These are phyloP conservation scores for Ennomos erosarius DNA, from an alignment of 2,888 invertebrate species.

Conservation along the genomic window DNA sequence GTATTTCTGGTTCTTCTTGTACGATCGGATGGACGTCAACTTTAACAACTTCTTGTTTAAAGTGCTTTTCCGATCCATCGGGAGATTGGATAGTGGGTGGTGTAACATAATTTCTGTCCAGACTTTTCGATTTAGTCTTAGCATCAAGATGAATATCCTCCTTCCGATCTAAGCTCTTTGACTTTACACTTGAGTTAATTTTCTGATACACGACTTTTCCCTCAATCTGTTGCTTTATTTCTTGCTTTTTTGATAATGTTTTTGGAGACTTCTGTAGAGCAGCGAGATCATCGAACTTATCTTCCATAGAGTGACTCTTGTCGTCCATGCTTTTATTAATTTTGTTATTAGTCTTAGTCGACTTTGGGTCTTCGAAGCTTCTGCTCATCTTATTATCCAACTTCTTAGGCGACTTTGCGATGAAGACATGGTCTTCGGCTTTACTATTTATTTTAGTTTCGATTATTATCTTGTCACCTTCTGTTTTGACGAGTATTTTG, in stretches of 20 bases:
- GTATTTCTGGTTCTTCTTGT: constrained; percentile 53
- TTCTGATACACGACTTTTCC: constrained; percentile 87
- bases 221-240: constrained; percentile 87
- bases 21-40: constrained; percentile 72
- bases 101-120: constrained; percentile 87
- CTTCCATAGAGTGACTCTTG: constrained; percentile 86
- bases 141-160: constrained; percentile 85
- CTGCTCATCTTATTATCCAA: constrained; percentile 87
- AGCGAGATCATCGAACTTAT: constrained; percentile 85
- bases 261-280: constrained; percentile 85
- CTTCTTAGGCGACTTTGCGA: constrained; percentile 90
- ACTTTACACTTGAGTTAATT: constrained; percentile 81
- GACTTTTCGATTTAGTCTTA: constrained; percentile 87
- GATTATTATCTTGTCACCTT: constrained; percentile 88
- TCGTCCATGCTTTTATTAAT: constrained; percentile 87
- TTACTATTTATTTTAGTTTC: constrained; percentile 91
- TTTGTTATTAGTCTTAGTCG: constrained; percentile 82
- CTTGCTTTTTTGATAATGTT: constrained; percentile 85
- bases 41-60: constrained; percentile 79
- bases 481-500: constrained; percentile 89
- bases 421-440: constrained; percentile 90
- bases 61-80: constrained; percentile 73
- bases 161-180: constrained; percentile 88
- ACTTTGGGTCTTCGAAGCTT: constrained; percentile 86
- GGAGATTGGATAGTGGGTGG: constrained; percentile 62